Percentiles rank a stretch among this genome's conserved stretches.
These are phyloP conservation scores for Aleiodes sp. DNA, from an alignment of 1,140 invertebrate genomes.

Conservation along the genomic window DNA sequence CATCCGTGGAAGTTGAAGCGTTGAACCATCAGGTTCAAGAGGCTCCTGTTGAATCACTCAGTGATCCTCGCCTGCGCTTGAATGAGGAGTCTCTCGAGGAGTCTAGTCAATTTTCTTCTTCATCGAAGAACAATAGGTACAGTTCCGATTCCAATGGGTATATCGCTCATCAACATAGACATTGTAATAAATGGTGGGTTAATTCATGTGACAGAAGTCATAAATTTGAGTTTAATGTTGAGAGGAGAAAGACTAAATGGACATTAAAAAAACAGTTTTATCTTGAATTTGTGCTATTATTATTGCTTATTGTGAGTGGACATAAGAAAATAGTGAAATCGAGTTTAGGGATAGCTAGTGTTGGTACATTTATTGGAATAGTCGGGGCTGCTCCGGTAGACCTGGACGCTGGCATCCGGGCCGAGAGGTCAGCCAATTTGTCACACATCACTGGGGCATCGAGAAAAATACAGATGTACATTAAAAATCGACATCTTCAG, in stretches of 20 bases:
- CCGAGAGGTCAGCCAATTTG: conserved; percentile 77
- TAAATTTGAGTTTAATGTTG: conserved; percentile 12
- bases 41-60: neutral
- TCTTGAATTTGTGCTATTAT: conserved; percentile 41
- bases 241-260: conserved; percentile 17
- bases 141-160: neutral
- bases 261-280: conserved; percentile 12
- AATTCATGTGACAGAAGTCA: conserved; percentile 22
- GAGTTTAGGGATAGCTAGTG: conserved; percentile 39
- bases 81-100: conserved; percentile 6
- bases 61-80: neutral
- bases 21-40: neutral
- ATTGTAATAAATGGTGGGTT: conserved; percentile 19
- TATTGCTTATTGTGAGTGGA: conserved; percentile 46
- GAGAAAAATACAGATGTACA: conserved; percentile 81
- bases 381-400: conserved; percentile 49
- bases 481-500: conserved; percentile 82
- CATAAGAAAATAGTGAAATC: conserved; percentile 30
- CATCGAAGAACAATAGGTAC: conserved; percentile 8
- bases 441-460: conserved; percentile 77
- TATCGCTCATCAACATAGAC: neutral
- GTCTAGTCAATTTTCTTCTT: conserved; percentile 36
- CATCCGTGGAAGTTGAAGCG: neutral
- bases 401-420: conserved; percentile 49
- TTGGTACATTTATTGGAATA: conserved; percentile 48